Base-by-base conservation (phyloP, 1,140 invertebrate genomes). In the Atta texana region DNA sequence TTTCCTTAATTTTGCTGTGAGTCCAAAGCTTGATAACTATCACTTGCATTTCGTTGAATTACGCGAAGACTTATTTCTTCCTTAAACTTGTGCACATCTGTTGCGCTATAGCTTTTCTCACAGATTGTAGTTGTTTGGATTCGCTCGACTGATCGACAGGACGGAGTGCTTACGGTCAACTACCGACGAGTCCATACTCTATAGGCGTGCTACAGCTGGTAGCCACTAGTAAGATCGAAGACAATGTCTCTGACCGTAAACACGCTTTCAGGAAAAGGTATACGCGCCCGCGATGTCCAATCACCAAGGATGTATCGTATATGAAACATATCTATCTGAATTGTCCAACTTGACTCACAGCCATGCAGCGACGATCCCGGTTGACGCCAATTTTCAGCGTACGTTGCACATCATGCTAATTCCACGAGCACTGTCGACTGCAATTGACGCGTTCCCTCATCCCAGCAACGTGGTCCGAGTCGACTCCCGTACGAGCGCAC, bases 111-210 rank as follows among this genome's bases (percentile, higher is more conserved):
- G 14, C 16, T 39, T n/a, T 21, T 14, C 12, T 1, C 44, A 14
- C 5, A 28, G 18, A 10, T 3, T 21, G 28, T 53, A 39, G 16
- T 82, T 55, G 68, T 66, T 39, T 10, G n/a, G 44, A 57, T 53
- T 31, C 55, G 24, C 44, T 69, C 66, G 28, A 64, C 76, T 44
- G 39, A 18, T 69, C 63, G 57, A 72, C 63, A 34, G 84, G 87
- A 89, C 88, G 85, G 71, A 89, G 69, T 77, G 88, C 44, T 44
- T 84, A 75, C 59, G 74, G 53, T 80, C 61, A 74, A 75, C 24
- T 53, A 24, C 61, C 55, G 80, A 55, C 84, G 76, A 89, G 88
- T 89, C 84, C 76, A 87, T 87, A 53, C 78, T 82, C 44, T 16
- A 14, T 14, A 16, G 39, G 3, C 53, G 12, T 10, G 53, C 18